Evolutionary conservation across 30 jellyfish, hydroid and myxozoan species (phyloP).

Genomic region (Cassiopea andromeda): DNA sequence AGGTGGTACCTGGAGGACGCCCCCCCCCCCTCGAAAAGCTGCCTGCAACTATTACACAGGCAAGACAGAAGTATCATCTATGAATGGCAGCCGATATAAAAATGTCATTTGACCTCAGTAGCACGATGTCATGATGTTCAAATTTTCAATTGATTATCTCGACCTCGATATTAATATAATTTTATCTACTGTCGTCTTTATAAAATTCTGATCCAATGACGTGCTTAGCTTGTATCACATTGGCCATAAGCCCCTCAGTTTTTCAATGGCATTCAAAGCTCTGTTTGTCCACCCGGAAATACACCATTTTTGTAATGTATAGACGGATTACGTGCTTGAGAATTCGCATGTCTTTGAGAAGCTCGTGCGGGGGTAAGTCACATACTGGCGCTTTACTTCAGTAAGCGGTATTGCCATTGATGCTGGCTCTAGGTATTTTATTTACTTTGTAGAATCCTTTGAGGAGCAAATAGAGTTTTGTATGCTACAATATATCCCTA

Average conservation of each 20-base stretch:
- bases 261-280: slow-evolving; percentile 9
- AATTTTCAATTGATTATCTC: slow-evolving; percentile 6
- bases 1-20: no score
- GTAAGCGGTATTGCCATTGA: no score
- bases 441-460: no score
- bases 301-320: slow-evolving; percentile 20
- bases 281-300: slow-evolving; percentile 66
- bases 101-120: not conserved
- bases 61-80: no score
- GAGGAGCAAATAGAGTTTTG: no score
- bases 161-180: slow-evolving; percentile 13
- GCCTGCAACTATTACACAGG: no score
- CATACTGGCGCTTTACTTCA: no score
- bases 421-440: no score
- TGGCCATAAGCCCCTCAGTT: slow-evolving; percentile 30
- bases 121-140: not conserved
- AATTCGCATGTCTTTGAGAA: slow-evolving; percentile 36
- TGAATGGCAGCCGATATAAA: no score
- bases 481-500: no score
- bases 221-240: slow-evolving; percentile 9
- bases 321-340: slow-evolving; percentile 53
- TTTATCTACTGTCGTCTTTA: not conserved
- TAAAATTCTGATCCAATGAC: slow-evolving; percentile 10
- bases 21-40: no score
- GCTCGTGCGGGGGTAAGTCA: not conserved